These are phyloP conservation scores for Seladonia tumulorum DNA, from an alignment of 2,888 invertebrate genomes.

Conservation along the genomic window DNA sequence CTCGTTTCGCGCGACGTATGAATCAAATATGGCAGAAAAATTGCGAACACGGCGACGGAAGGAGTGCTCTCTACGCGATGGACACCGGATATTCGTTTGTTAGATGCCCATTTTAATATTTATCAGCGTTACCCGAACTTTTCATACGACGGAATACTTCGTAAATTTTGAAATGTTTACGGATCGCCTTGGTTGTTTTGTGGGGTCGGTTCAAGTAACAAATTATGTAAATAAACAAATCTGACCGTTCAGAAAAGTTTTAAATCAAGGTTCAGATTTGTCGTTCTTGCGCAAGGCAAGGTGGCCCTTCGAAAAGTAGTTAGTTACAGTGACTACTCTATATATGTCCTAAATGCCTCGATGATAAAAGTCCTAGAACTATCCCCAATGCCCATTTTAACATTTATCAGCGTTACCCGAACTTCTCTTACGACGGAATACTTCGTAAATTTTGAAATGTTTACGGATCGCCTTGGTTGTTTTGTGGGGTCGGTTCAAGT, in stretches of 20 bases:
- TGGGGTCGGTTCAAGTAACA: neutral
- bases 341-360: too few species aligned
- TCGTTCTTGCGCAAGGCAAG: too few species aligned
- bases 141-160: neutral
- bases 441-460: neutral
- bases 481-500: neutral
- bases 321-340: too few species aligned
- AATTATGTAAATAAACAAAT: neutral
- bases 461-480: neutral
- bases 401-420: neutral
- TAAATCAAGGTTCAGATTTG: too few species aligned
- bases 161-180: neutral
- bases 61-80: neutral
- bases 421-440: neutral
- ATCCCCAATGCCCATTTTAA: neutral
- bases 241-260: too few species aligned
- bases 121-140: neutral
- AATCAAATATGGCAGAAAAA: slow-evolving; percentile 38
- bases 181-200: neutral
- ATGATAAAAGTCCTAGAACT: too few species aligned
- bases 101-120: neutral
- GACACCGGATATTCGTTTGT: slow-evolving; percentile 24
- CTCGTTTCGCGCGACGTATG: slow-evolving; percentile 33
- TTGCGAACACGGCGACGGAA: neutral
- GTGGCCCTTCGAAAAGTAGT: too few species aligned